Evolutionary conservation across 35 echinoderm and acorn worm species (phyloP).

Genomic region (Ophiothrix spiculata): DNA sequence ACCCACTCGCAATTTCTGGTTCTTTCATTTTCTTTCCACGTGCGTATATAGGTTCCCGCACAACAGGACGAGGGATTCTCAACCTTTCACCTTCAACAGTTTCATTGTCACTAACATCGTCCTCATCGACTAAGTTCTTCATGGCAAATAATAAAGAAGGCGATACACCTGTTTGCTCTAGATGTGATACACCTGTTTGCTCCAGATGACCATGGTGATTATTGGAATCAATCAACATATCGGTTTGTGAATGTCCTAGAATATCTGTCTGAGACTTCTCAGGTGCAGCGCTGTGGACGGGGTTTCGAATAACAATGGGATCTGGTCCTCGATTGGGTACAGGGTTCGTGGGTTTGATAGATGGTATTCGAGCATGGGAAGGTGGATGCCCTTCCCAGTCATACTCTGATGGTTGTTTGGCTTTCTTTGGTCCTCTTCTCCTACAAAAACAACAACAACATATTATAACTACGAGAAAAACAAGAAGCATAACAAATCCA

Average conservation of each 20-base stretch:
- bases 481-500: not conserved
- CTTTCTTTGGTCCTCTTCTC: not conserved
- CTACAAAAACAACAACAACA: not conserved
- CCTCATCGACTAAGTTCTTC: not conserved
- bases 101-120: not conserved
- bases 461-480: not conserved
- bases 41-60: not conserved
- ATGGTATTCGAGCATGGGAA: not conserved
- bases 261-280: not conserved
- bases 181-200: too few species aligned
- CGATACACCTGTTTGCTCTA: too few species aligned
- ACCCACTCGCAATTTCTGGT: not conserved
- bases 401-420: not conserved
- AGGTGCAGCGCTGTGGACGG: not conserved
- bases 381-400: not conserved
- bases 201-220: not conserved
- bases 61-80: not conserved
- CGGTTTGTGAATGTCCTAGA: not conserved
- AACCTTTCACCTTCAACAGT: not conserved
- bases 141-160: not conserved
- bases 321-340: not conserved
- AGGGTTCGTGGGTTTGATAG: not conserved
- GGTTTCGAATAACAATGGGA: not conserved
- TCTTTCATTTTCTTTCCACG: not conserved
- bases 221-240: not conserved